Conservation (phyloP, 2,888 invertebrate genomes). For the Ornithoptera priamus region DNA sequence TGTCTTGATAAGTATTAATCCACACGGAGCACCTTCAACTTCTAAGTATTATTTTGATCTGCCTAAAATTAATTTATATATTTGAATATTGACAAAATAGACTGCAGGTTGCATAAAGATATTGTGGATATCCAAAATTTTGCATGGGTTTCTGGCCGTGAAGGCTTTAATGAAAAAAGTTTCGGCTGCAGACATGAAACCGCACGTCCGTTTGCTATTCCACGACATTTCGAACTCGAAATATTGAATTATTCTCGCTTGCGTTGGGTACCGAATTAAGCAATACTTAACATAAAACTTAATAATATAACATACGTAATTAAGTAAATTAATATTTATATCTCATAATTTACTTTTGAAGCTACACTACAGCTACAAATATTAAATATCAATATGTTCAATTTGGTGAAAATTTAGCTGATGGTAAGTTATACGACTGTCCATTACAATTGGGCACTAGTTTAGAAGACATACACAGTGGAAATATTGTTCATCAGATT, state of each 20-base stretch:
- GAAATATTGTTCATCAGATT: too few relatives aligned
- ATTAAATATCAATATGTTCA: background rate
- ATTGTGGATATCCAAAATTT: conserved; percentile 19
- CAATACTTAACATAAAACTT: background rate
- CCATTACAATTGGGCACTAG: too few relatives aligned
- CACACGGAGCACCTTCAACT: too few relatives aligned
- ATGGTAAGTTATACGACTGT: too few relatives aligned
- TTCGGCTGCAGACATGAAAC: conserved; percentile 20
- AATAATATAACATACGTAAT: background rate
- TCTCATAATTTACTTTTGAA: background rate
- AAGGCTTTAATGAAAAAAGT: conserved; percentile 29
- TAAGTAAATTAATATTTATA: background rate
- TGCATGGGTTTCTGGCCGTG: conserved; percentile 15
- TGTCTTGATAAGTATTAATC: too few relatives aligned
- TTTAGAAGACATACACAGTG: too few relatives aligned
- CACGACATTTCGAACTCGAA: conserved; percentile 17
- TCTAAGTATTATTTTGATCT: too few relatives aligned
- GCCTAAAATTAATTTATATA: too few relatives aligned
- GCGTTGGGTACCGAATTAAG: background rate
- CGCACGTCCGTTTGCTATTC: conserved; percentile 23
- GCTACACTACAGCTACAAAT: background rate
- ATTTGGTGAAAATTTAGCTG: too few relatives aligned
- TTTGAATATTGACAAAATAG: too few relatives aligned
- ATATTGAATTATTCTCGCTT: conserved; percentile 6
- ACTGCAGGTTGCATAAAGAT: background rate